Base-by-base conservation (phyloP, 2,113 vertebrate species). In the Laticauda laticaudata region DNA sequence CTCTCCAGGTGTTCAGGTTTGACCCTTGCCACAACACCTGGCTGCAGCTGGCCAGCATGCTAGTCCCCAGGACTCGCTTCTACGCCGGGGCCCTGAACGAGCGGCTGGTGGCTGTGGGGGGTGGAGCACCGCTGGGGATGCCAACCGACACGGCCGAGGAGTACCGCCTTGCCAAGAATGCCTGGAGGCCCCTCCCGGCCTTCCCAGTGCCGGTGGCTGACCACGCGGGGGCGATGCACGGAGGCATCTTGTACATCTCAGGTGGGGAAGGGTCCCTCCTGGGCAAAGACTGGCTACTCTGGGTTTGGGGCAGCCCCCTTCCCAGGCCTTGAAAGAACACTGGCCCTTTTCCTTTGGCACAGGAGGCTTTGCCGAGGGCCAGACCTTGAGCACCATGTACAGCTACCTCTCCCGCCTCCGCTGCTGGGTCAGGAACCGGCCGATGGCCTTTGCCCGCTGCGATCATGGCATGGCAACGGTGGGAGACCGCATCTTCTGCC, bases 241-340 rank as follows among this genome's bases (percentile, higher is more conserved):
- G 88, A 87, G 97, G 96, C 89, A 97, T 97, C 86, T 94, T 97
- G 90, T 97, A 96, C 12, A 93, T 97, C 43, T 95, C 97, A 95
- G 96, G 96, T 97, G 88, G 95, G 0, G 9, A 1, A 3, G 29
- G 12, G 24, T 14, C 4, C 3, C 29, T 24, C 10, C 5, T 5
- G 39, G 2, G 87, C 53, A 18, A 8, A 15, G 15, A 15, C 4
- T 5, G 61, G 61, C 48, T 20, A 21, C 39, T 51, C 43, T 59
- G 86, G 45, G 86, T 6, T 6, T 53, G 86, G 48, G 48, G 45
- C 48, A 51, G 23, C 45, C 20, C 39, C 26, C 59, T 11, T 11
- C 9, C 59, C 26, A 29, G 26, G 59, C 26, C 34, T 39, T 1
- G 15, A 81, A 39, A n/a, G 0, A 55, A 18, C 23, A 51, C 10